phyloP scores from a whole-genome alignment of 2,113 vertebrate genomes.

The Scatophagus argus region DNA sequence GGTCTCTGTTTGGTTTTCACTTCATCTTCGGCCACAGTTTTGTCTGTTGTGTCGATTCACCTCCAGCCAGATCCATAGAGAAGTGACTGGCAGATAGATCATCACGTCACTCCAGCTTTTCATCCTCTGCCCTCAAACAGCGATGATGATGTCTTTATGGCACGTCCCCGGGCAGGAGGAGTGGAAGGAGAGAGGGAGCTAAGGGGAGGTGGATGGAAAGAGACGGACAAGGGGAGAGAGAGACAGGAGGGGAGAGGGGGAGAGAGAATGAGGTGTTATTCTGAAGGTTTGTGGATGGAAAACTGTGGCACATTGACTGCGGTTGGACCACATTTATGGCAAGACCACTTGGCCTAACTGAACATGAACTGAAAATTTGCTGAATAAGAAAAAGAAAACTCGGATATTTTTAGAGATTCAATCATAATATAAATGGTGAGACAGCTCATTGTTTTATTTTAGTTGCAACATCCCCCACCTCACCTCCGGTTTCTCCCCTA shows the following conservation, averaged over 20 bases:
- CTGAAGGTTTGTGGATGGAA: conserved; percentile 58
- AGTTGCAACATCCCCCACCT: too few relatives aligned
- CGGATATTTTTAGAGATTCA: background rate
- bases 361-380: background rate
- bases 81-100: conserved; percentile 55
- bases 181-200: conserved; percentile 12
- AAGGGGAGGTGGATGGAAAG: background rate
- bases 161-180: conserved; percentile 44
- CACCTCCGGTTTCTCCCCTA: background rate
- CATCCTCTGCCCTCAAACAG: conserved; percentile 46
- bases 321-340: conserved; percentile 20
- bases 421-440: conserved; percentile 4
- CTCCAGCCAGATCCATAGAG: conserved; percentile 25
- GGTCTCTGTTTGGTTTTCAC: background rate
- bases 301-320: conserved; percentile 45
- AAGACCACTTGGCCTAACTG: conserved; percentile 33
- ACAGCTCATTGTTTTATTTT: too few relatives aligned
- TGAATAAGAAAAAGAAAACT: background rate
- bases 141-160: conserved; percentile 73
- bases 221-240: conserved; percentile 1
- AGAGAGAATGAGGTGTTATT: conserved; percentile 47
- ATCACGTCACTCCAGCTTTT: conserved; percentile 46
- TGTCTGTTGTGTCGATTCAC: conserved; percentile 37
- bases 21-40: conserved; percentile 12
- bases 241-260: background rate